Evolutionary conservation across 2,797 vertebrate genomes (phyloP).

Genomic region (Graptemys geographica): DNA sequence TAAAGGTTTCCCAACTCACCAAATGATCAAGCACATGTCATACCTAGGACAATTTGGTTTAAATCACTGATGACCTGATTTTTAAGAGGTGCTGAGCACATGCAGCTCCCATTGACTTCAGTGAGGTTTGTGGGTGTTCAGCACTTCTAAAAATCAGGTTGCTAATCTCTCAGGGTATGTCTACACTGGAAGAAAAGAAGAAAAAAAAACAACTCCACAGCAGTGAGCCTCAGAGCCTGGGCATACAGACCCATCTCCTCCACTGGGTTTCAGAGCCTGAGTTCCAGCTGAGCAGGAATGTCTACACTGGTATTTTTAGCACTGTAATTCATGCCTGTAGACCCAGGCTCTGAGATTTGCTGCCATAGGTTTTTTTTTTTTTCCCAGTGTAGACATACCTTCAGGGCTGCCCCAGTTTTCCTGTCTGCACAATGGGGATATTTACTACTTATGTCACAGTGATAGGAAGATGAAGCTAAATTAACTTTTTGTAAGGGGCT

Average conservation of each 20-base stretch:
- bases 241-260: background rate
- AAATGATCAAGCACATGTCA: background rate
- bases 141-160: background rate
- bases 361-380: background rate
- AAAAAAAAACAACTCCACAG: background rate
- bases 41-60: background rate
- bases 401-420: background rate
- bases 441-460: background rate
- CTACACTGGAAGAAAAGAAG: background rate
- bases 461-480: background rate
- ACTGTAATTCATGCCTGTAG: background rate
- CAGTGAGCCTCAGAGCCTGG: background rate
- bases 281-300: background rate
- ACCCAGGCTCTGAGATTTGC: background rate
- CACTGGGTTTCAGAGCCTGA: background rate
- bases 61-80: background rate
- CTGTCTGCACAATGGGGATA: background rate
- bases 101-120: fast-evolving
- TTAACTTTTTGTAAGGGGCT: background rate
- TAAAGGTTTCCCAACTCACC: background rate
- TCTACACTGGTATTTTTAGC: background rate
- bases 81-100: background rate
- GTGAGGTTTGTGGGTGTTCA: background rate
- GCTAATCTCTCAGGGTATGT: background rate
- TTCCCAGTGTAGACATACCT: background rate